A percentile compares a stretch with the other conserved stretches of the same genome.
Evolutionary conservation across 2,888 invertebrate species (phyloP).

Genomic region (Strigamia crassipes): DNA sequence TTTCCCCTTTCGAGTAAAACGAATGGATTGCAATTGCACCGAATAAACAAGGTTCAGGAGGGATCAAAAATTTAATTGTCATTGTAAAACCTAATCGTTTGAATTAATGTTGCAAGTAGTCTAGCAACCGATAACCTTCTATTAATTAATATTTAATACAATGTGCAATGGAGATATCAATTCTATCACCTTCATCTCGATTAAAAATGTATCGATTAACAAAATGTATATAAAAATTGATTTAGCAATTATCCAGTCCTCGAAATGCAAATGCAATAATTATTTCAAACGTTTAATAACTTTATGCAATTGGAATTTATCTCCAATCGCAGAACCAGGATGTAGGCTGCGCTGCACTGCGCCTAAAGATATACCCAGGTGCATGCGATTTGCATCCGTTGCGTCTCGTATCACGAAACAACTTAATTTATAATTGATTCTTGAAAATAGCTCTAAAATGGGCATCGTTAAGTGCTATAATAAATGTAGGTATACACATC

Average conservation of each 20-base stretch:
- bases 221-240: not conserved
- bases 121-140: not conserved
- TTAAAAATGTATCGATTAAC: not conserved
- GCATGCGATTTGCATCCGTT: too few species aligned
- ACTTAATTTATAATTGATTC: too few species aligned
- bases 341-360: too few species aligned
- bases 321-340: too few species aligned
- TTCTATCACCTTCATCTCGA: not conserved
- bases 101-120: not conserved
- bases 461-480: too few species aligned
- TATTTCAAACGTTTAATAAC: too few species aligned
- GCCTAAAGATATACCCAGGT: too few species aligned
- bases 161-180: not conserved
- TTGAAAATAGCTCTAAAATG: too few species aligned
- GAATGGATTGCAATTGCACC: conserved; percentile 10
- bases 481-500: too few species aligned
- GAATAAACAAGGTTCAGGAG: not conserved
- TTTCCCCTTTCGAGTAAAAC: conserved; percentile 4
- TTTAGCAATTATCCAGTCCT: not conserved
- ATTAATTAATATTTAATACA: not conserved
- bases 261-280: too few species aligned
- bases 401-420: too few species aligned
- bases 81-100: not conserved
- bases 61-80: conserved; percentile 26
- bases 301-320: too few species aligned